Conservation (phyloP, 2,113 vertebrate genomes). For the Reinhardtius hippoglossoides region DNA sequence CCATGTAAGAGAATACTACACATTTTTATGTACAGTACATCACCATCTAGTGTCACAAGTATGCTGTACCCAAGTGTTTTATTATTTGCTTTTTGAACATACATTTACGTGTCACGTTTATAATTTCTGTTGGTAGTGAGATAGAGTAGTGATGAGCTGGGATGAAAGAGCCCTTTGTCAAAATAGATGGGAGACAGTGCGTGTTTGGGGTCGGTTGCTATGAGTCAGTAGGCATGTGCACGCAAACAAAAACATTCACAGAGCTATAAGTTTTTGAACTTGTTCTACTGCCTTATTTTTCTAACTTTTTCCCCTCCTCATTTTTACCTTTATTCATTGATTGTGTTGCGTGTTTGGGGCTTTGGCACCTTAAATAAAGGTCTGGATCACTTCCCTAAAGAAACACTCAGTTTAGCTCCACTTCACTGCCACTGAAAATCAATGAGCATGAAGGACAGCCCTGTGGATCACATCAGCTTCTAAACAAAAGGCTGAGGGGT, state of each 20-base stretch:
- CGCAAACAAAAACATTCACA: not conserved
- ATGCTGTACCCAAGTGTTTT: too few relatives aligned
- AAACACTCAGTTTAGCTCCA: not conserved
- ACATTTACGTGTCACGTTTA: too few relatives aligned
- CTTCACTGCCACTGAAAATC: conserved; percentile 33
- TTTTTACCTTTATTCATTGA: conserved; percentile 6
- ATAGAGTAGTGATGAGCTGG: not conserved
- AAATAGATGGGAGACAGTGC: not conserved
- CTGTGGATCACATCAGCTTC: conserved; percentile 31
- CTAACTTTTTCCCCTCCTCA: not conserved
- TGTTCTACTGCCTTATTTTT: too few relatives aligned
- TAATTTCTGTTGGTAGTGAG: too few relatives aligned
- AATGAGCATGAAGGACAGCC: conserved; percentile 39
- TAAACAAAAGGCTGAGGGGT: conserved; percentile 34
- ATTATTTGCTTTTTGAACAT: too few relatives aligned
- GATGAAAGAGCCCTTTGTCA: conserved; percentile 1
- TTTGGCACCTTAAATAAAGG: not conserved
- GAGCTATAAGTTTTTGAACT: too few relatives aligned
- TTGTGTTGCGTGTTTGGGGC: not conserved
- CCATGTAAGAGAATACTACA: too few relatives aligned
- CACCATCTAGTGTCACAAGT: too few relatives aligned
- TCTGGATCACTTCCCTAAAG: not conserved
- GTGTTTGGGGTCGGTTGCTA: conserved; percentile 15
- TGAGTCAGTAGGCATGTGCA: not conserved
- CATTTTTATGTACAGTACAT: too few relatives aligned